These are phyloP conservation scores for Rhingia campestris DNA, from an alignment of 2,888 invertebrate genomes.

Conservation along the genomic window DNA sequence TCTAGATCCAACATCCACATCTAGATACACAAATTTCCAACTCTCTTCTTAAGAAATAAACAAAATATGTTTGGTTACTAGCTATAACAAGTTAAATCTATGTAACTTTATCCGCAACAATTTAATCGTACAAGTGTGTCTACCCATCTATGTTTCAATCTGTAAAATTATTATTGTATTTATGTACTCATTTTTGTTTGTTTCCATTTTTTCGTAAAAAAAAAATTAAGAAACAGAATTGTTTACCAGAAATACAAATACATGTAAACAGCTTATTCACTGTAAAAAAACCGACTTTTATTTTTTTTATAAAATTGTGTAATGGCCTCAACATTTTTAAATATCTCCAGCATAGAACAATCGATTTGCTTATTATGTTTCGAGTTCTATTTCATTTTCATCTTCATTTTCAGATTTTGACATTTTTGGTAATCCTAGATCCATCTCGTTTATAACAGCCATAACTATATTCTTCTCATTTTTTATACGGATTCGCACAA, in stretches of 20 bases:
- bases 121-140: conserved; percentile 27
- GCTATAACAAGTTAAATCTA: too few relatives aligned
- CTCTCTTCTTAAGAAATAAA: too few relatives aligned
- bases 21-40: neutral
- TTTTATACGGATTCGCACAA: conserved; percentile 30
- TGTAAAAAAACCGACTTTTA: conserved; percentile 29
- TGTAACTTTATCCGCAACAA: conserved; percentile 7
- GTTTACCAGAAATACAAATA: conserved; percentile 43
- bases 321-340: neutral
- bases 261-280: conserved; percentile 36
- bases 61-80: too few relatives aligned
- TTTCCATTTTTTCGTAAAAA: conserved; percentile 11
- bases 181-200: conserved; percentile 2
- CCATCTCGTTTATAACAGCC: neutral
- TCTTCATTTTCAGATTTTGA: neutral
- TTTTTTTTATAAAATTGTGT: neutral
- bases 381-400: neutral
- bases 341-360: too few relatives aligned
- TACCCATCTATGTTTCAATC: conserved; percentile 9
- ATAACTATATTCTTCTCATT: conserved; percentile 26
- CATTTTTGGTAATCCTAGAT: neutral
- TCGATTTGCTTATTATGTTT: neutral
- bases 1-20: neutral
- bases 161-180: neutral
- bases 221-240: conserved; percentile 5